Conservation (phyloP, 2,113 vertebrate species). For the Empidonax traillii region DNA sequence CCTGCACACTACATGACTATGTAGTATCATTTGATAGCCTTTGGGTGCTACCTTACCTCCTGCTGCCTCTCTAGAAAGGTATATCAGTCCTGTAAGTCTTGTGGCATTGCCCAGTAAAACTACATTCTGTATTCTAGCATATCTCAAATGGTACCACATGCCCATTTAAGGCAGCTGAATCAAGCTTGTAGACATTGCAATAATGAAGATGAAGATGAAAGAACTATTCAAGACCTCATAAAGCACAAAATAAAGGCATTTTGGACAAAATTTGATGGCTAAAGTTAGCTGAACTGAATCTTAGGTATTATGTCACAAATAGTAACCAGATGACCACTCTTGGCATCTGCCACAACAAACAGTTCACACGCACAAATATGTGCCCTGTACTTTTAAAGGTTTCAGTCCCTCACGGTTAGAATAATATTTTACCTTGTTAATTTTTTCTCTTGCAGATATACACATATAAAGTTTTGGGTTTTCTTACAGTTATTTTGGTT, state of each 20-base stretch:
- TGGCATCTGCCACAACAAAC: neutral
- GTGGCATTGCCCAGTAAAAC: neutral
- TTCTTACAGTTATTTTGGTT: neutral
- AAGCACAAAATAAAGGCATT: neutral
- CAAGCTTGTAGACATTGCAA: neutral
- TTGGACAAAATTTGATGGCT: neutral
- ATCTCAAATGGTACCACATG: neutral
- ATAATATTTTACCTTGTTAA: neutral
- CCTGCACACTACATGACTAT: neutral
- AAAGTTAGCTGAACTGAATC: neutral
- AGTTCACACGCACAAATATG: neutral
- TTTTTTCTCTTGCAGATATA: neutral
- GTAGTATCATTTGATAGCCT: neutral
- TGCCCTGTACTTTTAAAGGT: neutral
- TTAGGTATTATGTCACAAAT: neutral
- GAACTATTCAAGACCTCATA: neutral
- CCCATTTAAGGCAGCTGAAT: neutral
- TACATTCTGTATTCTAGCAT: neutral
- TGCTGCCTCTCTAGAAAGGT: neutral
- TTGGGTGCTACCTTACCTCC: neutral
- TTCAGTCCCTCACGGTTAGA: neutral
- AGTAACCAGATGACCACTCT: neutral
- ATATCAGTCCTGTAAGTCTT: neutral
- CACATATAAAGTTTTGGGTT: rapidly evolving
- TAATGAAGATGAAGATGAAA: neutral